A percentile compares a stretch with the other conserved stretches of the same genome.
phyloP scores from a whole-genome alignment of 2,888 invertebrate species.

The Hanleya hanleyi region DNA sequence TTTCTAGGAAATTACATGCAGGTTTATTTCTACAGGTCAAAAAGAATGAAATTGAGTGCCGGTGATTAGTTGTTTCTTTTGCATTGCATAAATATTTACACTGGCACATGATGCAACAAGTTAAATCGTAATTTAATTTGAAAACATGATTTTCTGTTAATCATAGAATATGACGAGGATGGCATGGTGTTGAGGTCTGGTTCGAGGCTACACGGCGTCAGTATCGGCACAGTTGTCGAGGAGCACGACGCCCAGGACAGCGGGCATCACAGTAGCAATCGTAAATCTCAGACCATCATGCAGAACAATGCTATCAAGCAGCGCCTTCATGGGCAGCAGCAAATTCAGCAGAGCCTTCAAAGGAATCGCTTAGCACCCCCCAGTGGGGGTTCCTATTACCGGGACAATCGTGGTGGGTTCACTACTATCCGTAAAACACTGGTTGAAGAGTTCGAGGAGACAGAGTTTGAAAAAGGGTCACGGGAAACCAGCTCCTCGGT shows the following conservation, averaged over 20 bases:
- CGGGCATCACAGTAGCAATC: too few species aligned
- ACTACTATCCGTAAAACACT: constrained; percentile 32
- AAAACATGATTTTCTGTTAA: background rate
- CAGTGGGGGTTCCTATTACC: too few species aligned
- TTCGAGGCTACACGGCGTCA: constrained; percentile 39
- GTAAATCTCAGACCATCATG: background rate
- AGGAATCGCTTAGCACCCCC: too few species aligned
- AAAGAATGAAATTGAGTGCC: too few species aligned
- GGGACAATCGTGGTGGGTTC: too few species aligned
- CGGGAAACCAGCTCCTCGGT: background rate
- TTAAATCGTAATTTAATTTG: background rate
- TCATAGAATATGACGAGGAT: constrained; percentile 31
- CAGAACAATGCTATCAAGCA: background rate
- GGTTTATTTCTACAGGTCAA: too few species aligned
- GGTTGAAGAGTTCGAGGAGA: constrained; percentile 28
- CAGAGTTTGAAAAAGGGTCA: constrained; percentile 10
- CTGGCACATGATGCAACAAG: too few species aligned
- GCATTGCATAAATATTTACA: background rate
- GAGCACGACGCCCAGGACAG: background rate
- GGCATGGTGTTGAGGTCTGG: constrained; percentile 54
- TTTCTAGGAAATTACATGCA: too few species aligned
- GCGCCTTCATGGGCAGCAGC: too few species aligned
- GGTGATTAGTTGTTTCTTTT: background rate
- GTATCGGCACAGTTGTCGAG: background rate
- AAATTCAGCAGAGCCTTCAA: too few species aligned